phyloP scores from a whole-genome alignment of 2,888 invertebrate species.

The Plusia festucae region DNA sequence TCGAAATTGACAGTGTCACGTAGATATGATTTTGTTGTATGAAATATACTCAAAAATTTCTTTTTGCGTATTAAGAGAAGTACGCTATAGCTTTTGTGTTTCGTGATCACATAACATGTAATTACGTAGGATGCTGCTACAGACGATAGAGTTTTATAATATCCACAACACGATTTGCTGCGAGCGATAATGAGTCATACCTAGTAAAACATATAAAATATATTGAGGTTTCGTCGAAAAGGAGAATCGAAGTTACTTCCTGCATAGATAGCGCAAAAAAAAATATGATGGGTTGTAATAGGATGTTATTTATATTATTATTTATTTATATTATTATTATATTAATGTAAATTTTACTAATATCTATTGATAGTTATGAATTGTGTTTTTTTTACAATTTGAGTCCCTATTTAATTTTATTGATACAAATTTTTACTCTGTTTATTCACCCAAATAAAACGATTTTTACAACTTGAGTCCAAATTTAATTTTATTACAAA shows the following conservation, averaged over 20 bases:
- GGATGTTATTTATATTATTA: too few species aligned
- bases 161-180: constrained; percentile 54
- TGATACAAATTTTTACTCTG: neutral
- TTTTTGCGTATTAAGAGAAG: constrained; percentile 26
- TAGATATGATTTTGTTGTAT: neutral
- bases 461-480: neutral
- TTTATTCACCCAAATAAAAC: neutral
- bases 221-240: constrained; percentile 16
- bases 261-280: neutral
- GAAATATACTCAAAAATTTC: neutral
- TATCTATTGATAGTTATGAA: neutral
- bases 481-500: neutral
- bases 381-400: neutral
- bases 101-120: constrained; percentile 41
- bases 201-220: constrained; percentile 12
- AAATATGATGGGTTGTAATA: neutral
- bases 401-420: neutral
- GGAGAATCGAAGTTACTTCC: neutral
- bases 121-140: constrained; percentile 45
- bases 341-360: too few species aligned
- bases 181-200: constrained; percentile 58
- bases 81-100: constrained; percentile 21
- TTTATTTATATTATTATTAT: too few species aligned
- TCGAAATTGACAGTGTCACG: neutral
- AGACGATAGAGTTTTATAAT: constrained; percentile 49